Conservation (phyloP, 92 coral and sea anemone genomes). For the Plumapathes pennacea region DNA sequence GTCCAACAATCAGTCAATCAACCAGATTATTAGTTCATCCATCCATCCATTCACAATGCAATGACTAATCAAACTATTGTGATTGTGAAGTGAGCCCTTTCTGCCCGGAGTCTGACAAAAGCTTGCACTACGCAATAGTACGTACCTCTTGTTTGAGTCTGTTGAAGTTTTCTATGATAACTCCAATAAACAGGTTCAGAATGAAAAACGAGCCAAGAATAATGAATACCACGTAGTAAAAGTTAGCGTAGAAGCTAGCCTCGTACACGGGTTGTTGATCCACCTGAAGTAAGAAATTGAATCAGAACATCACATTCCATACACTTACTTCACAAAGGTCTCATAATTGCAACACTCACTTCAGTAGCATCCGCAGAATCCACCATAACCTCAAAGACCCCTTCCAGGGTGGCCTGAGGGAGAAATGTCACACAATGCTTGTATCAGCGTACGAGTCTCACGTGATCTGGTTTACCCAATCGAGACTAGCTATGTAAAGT, state of each 20-base stretch:
- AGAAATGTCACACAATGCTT: neutral
- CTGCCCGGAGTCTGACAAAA: neutral
- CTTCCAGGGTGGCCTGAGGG: slow-evolving; percentile 91
- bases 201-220: slow-evolving; percentile 96
- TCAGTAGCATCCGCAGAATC: slow-evolving; percentile 85
- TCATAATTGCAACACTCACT: slow-evolving; percentile 30
- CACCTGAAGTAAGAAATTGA: slow-evolving; percentile 19
- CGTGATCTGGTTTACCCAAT: no score
- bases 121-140: neutral
- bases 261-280: slow-evolving; percentile 67
- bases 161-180: slow-evolving; percentile 95
- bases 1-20: neutral
- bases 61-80: no score
- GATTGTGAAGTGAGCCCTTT: no score
- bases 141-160: slow-evolving; percentile 91
- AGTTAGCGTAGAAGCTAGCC: slow-evolving; percentile 64
- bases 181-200: slow-evolving; percentile 95
- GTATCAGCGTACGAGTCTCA: no score
- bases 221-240: slow-evolving; percentile 88
- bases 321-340: neutral
- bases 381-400: slow-evolving; percentile 90
- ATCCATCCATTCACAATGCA: no score
- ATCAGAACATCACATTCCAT: neutral
- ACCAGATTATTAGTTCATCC: neutral
- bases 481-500: no score